phyloP scores from a whole-genome alignment of 2,888 invertebrate species.

The Gnatocerus cornutus region DNA sequence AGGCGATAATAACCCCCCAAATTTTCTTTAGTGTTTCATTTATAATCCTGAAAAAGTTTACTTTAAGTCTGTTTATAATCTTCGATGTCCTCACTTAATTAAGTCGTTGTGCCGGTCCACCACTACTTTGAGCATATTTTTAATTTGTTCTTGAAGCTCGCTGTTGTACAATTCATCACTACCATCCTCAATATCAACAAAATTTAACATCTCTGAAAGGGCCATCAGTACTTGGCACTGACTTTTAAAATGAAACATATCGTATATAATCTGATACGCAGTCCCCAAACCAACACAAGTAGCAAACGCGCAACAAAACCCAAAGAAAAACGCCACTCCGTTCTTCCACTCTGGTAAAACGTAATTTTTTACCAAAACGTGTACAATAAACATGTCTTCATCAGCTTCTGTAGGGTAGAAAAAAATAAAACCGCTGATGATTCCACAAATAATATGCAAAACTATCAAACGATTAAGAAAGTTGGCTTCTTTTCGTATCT shows the following conservation, averaged over 20 bases:
- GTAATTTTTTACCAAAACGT: not conserved
- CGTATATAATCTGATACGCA: not conserved
- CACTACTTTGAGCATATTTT: not conserved
- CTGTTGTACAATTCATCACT: not conserved
- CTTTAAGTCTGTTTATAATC: too few species aligned
- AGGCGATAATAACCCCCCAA: too few species aligned
- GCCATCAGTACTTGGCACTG: not conserved
- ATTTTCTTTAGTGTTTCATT: too few species aligned
- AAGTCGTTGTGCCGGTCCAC: not conserved
- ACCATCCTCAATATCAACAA: not conserved
- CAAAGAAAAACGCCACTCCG: not conserved
- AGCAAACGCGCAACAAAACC: not conserved
- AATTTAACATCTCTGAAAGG: not conserved
- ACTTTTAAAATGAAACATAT: not conserved
- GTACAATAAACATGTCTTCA: not conserved
- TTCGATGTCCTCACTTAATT: not conserved
- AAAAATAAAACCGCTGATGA: not conserved
- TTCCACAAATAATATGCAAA: not conserved
- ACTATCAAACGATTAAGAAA: not conserved
- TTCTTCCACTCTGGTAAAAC: not conserved
- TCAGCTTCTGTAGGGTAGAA: not conserved
- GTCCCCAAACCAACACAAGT: not conserved
- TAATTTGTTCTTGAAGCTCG: not conserved
- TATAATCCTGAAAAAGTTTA: too few species aligned
- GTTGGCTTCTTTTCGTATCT: too few species aligned